Evolutionary conservation across 2,113 vertebrate genomes (phyloP).

Genomic region (Camelus bactrianus): DNA sequence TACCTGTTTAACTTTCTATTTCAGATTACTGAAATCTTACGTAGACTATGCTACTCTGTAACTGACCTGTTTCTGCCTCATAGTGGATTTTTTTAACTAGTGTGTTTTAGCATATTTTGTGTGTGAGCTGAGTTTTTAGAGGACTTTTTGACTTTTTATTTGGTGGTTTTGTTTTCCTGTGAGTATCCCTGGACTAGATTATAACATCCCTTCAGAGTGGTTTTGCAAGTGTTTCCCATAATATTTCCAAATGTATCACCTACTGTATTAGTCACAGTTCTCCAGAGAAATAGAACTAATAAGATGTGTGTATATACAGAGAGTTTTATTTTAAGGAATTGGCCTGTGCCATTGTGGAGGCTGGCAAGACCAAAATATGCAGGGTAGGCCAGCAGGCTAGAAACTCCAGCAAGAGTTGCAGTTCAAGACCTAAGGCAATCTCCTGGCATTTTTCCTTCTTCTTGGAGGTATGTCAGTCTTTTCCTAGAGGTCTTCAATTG

Average conservation of each 20-base stretch:
- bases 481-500: neutral
- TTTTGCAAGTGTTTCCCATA: neutral
- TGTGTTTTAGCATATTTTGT: neutral
- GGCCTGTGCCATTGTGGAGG: neutral
- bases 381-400: neutral
- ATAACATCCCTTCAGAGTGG: neutral
- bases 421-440: neutral
- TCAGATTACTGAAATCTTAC: neutral
- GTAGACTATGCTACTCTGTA: neutral
- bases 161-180: neutral
- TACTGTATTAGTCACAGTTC: neutral
- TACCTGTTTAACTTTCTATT: neutral
- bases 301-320: neutral
- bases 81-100: neutral
- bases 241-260: neutral
- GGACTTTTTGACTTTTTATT: neutral
- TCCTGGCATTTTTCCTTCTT: neutral
- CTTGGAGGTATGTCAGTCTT: neutral
- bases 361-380: neutral
- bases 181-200: neutral
- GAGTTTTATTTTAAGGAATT: neutral
- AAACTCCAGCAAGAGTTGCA: neutral
- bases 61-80: neutral
- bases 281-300: neutral
- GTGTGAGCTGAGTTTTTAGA: neutral